Evolutionary conservation across 1,140 invertebrate genomes (phyloP).

Genomic region (Psilanteris sp.): DNA sequence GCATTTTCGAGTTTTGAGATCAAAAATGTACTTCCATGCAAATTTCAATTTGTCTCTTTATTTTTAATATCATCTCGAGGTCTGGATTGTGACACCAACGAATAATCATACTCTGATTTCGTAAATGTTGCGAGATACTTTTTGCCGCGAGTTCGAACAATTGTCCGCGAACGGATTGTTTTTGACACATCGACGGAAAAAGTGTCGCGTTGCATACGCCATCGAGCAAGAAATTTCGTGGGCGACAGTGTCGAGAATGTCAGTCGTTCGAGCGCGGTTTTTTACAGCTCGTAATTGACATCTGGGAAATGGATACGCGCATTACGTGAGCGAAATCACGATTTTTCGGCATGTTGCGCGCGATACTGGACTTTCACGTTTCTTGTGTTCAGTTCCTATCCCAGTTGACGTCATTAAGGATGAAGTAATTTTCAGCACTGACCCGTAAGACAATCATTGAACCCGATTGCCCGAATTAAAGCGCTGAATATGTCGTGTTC

Average conservation of each 20-base stretch:
- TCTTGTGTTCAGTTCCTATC: conserved; percentile 15
- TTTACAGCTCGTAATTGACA: conserved; percentile 44
- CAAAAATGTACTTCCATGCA: no score
- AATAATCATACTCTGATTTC: conserved; percentile 28
- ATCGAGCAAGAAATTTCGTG: conserved; percentile 7
- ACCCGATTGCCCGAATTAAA: no score
- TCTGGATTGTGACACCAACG: no score
- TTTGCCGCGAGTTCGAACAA: conserved; percentile 29
- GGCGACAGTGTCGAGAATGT: conserved; percentile 40
- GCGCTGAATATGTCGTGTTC: no score
- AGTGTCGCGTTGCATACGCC: conserved; percentile 12
- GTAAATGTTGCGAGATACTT: conserved; percentile 23
- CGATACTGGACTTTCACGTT: conserved; percentile 54
- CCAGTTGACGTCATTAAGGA: conserved; percentile 38
- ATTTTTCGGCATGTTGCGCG: conserved; percentile 53
- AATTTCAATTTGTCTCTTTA: no score
- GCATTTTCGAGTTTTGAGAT: no score
- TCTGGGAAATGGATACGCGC: conserved; percentile 34
- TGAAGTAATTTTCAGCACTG: conserved; percentile 22
- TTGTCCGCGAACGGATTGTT: conserved; percentile 17
- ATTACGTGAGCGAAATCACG: conserved; percentile 51
- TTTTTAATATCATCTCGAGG: no score
- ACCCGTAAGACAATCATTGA: conserved; percentile 12
- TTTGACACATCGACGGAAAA: conserved; percentile 19
- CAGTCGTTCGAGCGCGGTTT: conserved; percentile 23